Evolutionary conservation across 2,888 invertebrate genomes (phyloP).

Genomic region (Coenonympha glycerion): DNA sequence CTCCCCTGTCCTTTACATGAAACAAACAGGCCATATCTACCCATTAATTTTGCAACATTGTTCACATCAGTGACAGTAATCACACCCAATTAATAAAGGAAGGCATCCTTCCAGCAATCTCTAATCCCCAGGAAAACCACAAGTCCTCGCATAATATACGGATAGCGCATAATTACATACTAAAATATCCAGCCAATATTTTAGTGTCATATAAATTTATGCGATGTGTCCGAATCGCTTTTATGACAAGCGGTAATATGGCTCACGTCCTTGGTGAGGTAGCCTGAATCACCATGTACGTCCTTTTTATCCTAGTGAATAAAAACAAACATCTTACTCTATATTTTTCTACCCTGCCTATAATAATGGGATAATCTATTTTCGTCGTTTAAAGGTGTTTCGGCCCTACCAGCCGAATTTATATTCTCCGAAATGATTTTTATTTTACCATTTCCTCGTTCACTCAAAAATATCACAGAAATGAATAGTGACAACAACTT

Average conservation of each 20-base stretch:
- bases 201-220: slow-evolving; percentile 47
- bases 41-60: no score
- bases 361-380: no score
- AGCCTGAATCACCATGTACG: neutral
- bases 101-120: slow-evolving; percentile 36
- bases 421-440: no score
- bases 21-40: no score
- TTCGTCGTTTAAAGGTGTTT: no score
- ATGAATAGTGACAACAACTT: no score
- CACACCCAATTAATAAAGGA: slow-evolving; percentile 13
- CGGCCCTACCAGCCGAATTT: no score
- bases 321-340: no score
- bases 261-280: slow-evolving; percentile 20
- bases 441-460: no score
- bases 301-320: neutral
- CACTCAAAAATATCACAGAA: no score
- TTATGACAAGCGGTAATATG: slow-evolving; percentile 33
- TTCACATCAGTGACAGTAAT: slow-evolving; percentile 8
- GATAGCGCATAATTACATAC: slow-evolving; percentile 35
- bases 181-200: slow-evolving; percentile 37
- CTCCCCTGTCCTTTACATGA: no score
- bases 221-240: slow-evolving; percentile 37
- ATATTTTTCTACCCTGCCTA: no score
- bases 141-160: slow-evolving; percentile 42
- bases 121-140: slow-evolving; percentile 53